These are phyloP conservation scores for Thrips palmi DNA, from an alignment of 1,140 invertebrate genomes.

Conservation along the genomic window DNA sequence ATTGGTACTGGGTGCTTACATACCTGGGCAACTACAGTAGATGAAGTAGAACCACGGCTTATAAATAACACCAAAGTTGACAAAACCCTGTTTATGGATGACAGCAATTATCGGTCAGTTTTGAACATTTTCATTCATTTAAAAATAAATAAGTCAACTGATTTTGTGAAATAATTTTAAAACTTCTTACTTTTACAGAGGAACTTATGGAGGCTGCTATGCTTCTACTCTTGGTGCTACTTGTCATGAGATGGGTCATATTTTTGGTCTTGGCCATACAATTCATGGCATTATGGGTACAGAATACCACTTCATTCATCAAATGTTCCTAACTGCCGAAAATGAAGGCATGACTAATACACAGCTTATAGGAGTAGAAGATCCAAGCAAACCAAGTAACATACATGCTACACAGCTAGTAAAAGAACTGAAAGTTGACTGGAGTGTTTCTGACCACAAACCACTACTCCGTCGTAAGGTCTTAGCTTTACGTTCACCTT, in stretches of 20 bases:
- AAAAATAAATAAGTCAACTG: conserved; percentile 1
- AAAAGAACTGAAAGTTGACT: conserved; percentile 5
- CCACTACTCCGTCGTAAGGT: conserved; percentile 30
- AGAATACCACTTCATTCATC: no score
- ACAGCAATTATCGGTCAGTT: conserved; percentile 57
- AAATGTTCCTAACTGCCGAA: no score
- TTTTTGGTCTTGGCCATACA: conserved; percentile 85
- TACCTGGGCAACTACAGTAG: conserved; percentile 63
- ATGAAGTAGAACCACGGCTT: conserved; percentile 43
- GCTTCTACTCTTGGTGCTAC: conserved; percentile 84
- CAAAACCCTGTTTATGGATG: conserved; percentile 56
- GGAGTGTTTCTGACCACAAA: conserved; percentile 28
- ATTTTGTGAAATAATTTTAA: background rate
- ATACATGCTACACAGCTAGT: no score
- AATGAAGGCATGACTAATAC: no score
- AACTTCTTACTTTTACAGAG: conserved; percentile 27
- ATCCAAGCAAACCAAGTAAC: no score
- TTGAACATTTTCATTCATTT: conserved; percentile 7
- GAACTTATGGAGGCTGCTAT: conserved; percentile 72
- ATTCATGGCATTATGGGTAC: conserved; percentile 86
- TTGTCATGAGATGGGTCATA: conserved; percentile 86
- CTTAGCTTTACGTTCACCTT: conserved; percentile 38
- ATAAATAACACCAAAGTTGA: conserved; percentile 42
- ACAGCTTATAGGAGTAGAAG: no score
- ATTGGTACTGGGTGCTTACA: conserved; percentile 81